phyloP scores from a whole-genome alignment of 2,797 vertebrate genomes.

The Pempheris klunzingeri region DNA sequence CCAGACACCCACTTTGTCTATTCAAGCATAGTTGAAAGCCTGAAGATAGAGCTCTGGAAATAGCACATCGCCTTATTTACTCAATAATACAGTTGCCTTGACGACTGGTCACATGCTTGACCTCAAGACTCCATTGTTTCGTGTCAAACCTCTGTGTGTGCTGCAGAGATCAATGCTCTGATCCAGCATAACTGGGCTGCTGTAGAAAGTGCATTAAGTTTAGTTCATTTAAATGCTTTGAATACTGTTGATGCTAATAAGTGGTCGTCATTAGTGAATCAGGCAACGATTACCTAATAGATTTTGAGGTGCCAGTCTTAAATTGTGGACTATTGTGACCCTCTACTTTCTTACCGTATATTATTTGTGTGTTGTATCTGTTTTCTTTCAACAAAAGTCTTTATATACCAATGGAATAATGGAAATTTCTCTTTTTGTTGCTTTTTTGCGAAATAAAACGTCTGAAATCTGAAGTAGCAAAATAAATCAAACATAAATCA shows the following conservation, averaged over 20 bases:
- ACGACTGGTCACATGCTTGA: constrained; percentile 68
- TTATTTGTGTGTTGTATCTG: too few species aligned
- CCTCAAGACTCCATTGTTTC: constrained; percentile 58
- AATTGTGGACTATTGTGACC: not conserved
- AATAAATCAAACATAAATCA: too few species aligned
- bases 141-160: constrained; percentile 39
- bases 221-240: not conserved
- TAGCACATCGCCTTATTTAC: constrained; percentile 63
- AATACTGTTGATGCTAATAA: not conserved
- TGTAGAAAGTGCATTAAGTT: not conserved
- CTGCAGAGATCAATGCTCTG: not conserved
- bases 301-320: not conserved
- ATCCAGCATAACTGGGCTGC: not conserved
- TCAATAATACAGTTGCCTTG: constrained; percentile 58
- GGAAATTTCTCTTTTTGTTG: not conserved
- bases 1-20: constrained; percentile 39
- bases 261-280: not conserved
- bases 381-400: too few species aligned
- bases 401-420: not conserved
- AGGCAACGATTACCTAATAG: not conserved
- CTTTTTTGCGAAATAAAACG: not conserved
- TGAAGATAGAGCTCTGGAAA: constrained; percentile 70
- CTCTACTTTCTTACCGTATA: too few species aligned
- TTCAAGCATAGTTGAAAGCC: constrained; percentile 44
- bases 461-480: not conserved